Evolutionary conservation across 2,797 vertebrate species (phyloP).

Genomic region (Nasua narica): DNA sequence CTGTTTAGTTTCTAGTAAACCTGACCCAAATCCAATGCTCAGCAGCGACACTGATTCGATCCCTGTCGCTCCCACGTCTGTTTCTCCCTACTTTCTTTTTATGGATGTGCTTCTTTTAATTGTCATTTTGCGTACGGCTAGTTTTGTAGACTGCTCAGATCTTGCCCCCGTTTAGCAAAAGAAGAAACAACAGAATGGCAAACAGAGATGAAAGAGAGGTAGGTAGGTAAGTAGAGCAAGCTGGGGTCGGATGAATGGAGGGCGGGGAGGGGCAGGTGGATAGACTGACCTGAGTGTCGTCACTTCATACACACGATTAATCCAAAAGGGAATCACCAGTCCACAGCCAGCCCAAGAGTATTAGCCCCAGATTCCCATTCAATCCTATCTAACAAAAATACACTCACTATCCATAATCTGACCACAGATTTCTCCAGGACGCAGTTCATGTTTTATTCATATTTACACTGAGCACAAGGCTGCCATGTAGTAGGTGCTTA

Average conservation of each 20-base stretch:
- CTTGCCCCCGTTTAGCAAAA: neutral
- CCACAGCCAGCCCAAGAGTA: neutral
- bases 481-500: slow-evolving; percentile 6
- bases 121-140: neutral
- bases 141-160: neutral
- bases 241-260: neutral
- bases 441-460: slow-evolving; percentile 34
- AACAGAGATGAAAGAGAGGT: neutral
- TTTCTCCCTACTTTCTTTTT: neutral
- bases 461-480: neutral
- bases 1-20: neutral
- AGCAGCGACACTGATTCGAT: neutral
- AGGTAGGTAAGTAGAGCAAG: neutral
- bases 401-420: neutral
- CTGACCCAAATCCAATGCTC: neutral
- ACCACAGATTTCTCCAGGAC: neutral
- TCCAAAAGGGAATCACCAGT: neutral
- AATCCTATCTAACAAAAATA: slow-evolving; percentile 14
- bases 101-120: neutral
- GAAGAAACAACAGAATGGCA: neutral
- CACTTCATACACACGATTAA: neutral
- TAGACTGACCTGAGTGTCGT: neutral
- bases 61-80: neutral
- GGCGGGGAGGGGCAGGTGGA: neutral
- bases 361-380: neutral